Base-by-base conservation (phyloP, 92 coral and sea anemone species). In the Pocillopora meandrina region DNA sequence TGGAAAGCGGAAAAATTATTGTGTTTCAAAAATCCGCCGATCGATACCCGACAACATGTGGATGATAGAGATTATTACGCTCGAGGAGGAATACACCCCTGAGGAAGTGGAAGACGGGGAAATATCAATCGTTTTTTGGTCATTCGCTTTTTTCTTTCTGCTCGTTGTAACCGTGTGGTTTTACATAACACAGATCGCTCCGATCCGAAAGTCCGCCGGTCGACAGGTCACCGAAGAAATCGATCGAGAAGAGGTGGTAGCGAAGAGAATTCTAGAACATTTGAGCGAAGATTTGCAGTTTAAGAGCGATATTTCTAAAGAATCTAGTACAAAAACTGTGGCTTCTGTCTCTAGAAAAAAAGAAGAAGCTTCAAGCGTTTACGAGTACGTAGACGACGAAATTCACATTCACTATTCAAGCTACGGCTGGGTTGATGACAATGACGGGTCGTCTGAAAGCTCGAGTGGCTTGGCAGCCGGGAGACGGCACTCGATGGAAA, bases 401-500 rank as follows among this genome's bases (percentile, higher is more conserved):
- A 88, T 93, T 49, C 93, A 93, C 79, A 96, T 96, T 58, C 94
- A 94, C 75, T 93, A 95, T 76, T 86, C 98, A 55, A 88, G 84
- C 11, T 76, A 77, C 36, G 70, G 82, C 11, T 67, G 77, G 78
- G 85, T 81, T 62, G 87, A 74, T 67, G 84, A 81, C 34, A 72
- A 64, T 33, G 49, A 23, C 36, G 59, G 72, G 21, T 49, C 64
- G 55, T 74, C 60, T 59, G 84, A 71, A 61, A 18, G 68, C 36
- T 81, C 73, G 20, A 79, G 62, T 26, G 21, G 59, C 56, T 86
- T 80, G 80, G 88, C 72, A 62, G 61, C 71, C 81, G 83, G 56
- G 55, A 87, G 93, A 42, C 89, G 96, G 73, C 93, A 85, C 36
- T 92, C 98, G 19, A 90, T 96, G 94, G 99, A 96, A 67, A 97